Evolutionary conservation across 1,140 invertebrate species (phyloP).

Genomic region (Drosophila pruinosa): DNA sequence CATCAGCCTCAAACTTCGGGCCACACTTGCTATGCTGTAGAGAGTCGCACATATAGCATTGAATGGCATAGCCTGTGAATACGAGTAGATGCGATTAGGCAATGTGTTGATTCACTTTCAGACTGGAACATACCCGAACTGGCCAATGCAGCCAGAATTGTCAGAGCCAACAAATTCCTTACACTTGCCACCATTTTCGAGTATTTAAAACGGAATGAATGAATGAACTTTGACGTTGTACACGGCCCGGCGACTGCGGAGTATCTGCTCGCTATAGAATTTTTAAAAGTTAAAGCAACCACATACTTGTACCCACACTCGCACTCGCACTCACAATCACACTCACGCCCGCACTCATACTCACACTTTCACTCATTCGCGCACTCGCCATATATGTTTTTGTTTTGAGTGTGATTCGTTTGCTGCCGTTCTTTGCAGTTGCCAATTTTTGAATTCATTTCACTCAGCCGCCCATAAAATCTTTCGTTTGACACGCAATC

Average conservation of each 20-base stretch:
- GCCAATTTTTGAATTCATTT: slow-evolving; percentile 37
- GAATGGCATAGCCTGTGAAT: slow-evolving; percentile 64
- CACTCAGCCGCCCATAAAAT: slow-evolving; percentile 44
- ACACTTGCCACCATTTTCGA: slow-evolving; percentile 68
- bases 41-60: slow-evolving; percentile 75
- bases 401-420: slow-evolving; percentile 30
- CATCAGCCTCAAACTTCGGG: slow-evolving; percentile 58
- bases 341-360: slow-evolving; percentile 18
- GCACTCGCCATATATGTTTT: background rate
- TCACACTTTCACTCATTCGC: background rate
- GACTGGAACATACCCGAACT: slow-evolving; percentile 54
- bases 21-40: slow-evolving; percentile 56
- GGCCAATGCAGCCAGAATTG: slow-evolving; percentile 63
- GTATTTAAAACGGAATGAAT: background rate
- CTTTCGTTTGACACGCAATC: slow-evolving; percentile 42
- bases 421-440: slow-evolving; percentile 23
- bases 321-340: slow-evolving; percentile 6
- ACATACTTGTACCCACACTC: background rate
- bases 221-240: slow-evolving; percentile 31
- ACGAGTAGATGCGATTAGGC: background rate
- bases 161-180: slow-evolving; percentile 57
- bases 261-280: slow-evolving; percentile 22
- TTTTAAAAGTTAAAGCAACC: slow-evolving; percentile 6
- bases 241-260: slow-evolving; percentile 25
- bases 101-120: background rate